phyloP scores from a whole-genome alignment of 1,140 invertebrate genomes.

The Rhagoletis pomonella region DNA sequence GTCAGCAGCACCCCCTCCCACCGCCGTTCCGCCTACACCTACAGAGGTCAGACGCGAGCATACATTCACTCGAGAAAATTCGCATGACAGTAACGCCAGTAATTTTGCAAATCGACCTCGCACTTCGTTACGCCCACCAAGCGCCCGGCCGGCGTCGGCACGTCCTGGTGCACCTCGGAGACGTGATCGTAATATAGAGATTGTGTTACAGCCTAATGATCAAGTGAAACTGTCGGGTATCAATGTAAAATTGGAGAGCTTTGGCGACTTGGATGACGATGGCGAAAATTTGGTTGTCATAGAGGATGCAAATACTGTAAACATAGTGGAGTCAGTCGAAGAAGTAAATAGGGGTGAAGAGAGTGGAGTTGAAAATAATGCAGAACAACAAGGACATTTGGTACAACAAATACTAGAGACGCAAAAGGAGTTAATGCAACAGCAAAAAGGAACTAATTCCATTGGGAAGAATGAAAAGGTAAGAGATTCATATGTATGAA shows the following conservation, averaged over 20 bases:
- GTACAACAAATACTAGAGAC: slow-evolving; percentile 89
- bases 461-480: slow-evolving; percentile 55
- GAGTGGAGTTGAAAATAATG: slow-evolving; percentile 67
- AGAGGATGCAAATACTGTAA: slow-evolving; percentile 69
- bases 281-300: slow-evolving; percentile 77
- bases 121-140: slow-evolving; percentile 79
- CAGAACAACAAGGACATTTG: slow-evolving; percentile 80
- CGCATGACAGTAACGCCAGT: slow-evolving; percentile 60
- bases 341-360: slow-evolving; percentile 63
- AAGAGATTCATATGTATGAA: not conserved
- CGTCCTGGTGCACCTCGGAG: slow-evolving; percentile 85
- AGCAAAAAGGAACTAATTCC: slow-evolving; percentile 52
- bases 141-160: slow-evolving; percentile 83
- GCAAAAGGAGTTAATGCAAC: slow-evolving; percentile 79
- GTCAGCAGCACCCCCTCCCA: not conserved
- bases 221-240: slow-evolving; percentile 77
- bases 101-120: slow-evolving; percentile 70
- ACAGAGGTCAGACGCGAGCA: slow-evolving; percentile 60
- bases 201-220: slow-evolving; percentile 75
- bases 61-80: slow-evolving; percentile 68
- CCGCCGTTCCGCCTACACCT: not conserved
- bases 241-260: slow-evolving; percentile 82
- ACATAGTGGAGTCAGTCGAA: slow-evolving; percentile 9
- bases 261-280: slow-evolving; percentile 78
- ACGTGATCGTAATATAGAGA: slow-evolving; percentile 77